Evolutionary conservation across 2,797 vertebrate genomes (phyloP).

Genomic region (Botia kubotai): DNA sequence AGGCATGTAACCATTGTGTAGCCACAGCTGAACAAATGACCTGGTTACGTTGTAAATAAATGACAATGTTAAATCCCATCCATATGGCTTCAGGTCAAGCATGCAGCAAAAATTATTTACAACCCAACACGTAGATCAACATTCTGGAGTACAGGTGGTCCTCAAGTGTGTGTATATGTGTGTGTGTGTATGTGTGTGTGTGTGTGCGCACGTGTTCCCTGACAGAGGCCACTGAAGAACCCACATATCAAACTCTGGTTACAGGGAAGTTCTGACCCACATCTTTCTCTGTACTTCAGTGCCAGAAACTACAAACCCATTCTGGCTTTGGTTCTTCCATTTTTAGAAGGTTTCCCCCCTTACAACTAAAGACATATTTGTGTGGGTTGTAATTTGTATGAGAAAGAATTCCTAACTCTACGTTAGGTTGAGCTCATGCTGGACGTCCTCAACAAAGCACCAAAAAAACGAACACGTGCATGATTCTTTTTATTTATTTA

Average conservation of each 20-base stretch:
- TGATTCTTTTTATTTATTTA: slow-evolving; percentile 8
- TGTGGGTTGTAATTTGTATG: slow-evolving; percentile 73
- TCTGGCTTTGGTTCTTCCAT: slow-evolving; percentile 73
- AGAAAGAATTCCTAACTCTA: slow-evolving; percentile 68
- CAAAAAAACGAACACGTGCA: background rate
- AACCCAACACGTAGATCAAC: slow-evolving; percentile 29
- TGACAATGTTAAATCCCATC: slow-evolving; percentile 27
- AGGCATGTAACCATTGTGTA: slow-evolving; percentile 2
- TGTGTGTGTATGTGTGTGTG: slow-evolving; percentile 24
- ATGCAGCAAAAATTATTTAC: slow-evolving; percentile 37
- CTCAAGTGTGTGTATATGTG: slow-evolving; percentile 17
- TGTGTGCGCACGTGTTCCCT: slow-evolving; percentile 12
- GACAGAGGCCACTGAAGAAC: slow-evolving; percentile 27
- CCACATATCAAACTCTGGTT: slow-evolving; percentile 37
- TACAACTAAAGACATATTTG: slow-evolving; percentile 72
- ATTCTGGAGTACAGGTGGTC: slow-evolving; percentile 38
- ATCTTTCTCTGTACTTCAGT: slow-evolving; percentile 44
- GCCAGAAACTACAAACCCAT: slow-evolving; percentile 66
- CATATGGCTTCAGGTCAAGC: slow-evolving; percentile 33
- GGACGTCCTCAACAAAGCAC: slow-evolving; percentile 8
- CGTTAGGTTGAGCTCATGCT: slow-evolving; percentile 60
- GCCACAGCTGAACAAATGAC: slow-evolving; percentile 49
- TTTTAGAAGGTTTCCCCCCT: slow-evolving; percentile 75
- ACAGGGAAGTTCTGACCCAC: slow-evolving; percentile 25
- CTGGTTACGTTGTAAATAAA: slow-evolving; percentile 34